These are phyloP conservation scores for Galeruca laticollis DNA, from an alignment of 2,888 invertebrate genomes.

Conservation along the genomic window DNA sequence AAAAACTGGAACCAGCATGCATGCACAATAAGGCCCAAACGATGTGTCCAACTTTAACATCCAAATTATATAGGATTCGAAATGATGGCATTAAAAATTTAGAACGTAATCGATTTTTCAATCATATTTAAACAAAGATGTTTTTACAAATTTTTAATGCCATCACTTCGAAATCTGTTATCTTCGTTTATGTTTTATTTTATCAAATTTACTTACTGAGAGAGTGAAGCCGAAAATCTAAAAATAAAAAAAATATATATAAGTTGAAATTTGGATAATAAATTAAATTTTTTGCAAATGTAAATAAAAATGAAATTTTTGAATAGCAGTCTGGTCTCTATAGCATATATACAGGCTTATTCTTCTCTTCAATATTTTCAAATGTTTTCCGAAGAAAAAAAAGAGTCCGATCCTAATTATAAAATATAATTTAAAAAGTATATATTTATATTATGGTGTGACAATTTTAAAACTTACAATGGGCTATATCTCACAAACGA, in stretches of 20 bases:
- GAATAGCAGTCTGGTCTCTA: too few species aligned
- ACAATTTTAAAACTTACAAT: too few species aligned
- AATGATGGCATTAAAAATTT: neutral
- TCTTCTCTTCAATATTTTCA: too few species aligned
- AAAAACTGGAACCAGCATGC: neutral
- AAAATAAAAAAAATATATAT: constrained; percentile 29
- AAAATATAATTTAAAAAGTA: too few species aligned
- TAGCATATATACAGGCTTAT: too few species aligned
- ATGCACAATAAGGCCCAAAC: neutral
- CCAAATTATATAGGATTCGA: neutral
- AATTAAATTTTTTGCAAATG: neutral
- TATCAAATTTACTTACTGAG: constrained; percentile 30
- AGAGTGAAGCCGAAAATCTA: constrained; percentile 32
- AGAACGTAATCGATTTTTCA: neutral
- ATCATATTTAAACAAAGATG: neutral
- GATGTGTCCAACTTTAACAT: neutral
- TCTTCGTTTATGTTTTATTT: neutral
- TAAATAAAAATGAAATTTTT: too few species aligned
- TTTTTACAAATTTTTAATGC: neutral
- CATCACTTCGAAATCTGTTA: neutral
- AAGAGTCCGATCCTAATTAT: too few species aligned
- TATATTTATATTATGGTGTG: too few species aligned
- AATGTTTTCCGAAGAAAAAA: too few species aligned
- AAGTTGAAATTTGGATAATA: constrained; percentile 1
- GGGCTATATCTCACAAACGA: too few species aligned